phyloP scores from a whole-genome alignment of 2,113 vertebrate genomes.

The Propithecus coquereli region DNA sequence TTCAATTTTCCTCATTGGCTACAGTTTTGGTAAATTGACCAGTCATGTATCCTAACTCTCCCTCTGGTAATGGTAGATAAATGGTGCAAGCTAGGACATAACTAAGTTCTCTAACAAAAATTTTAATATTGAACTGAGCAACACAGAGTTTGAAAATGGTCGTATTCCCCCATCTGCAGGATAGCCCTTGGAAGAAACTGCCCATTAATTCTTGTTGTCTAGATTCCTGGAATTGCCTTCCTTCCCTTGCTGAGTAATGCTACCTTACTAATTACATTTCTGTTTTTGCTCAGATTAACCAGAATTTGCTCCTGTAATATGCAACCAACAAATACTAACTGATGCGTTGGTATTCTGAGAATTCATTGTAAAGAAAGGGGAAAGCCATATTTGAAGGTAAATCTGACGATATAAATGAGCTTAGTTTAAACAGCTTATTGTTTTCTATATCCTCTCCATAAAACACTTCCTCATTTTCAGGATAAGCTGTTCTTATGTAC shows the following conservation, averaged over 20 bases:
- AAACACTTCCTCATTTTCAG: background rate
- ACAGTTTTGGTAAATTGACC: background rate
- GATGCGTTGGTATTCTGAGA: background rate
- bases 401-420: background rate
- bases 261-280: background rate
- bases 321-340: background rate
- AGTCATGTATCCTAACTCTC: background rate
- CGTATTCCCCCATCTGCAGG: background rate
- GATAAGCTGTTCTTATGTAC: background rate
- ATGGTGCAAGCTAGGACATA: background rate
- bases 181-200: background rate
- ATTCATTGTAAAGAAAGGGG: background rate
- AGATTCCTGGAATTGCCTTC: background rate
- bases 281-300: background rate
- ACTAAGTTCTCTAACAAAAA: background rate
- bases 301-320: background rate
- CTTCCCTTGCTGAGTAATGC: background rate
- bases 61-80: background rate
- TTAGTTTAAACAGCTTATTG: background rate
- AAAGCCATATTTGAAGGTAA: background rate
- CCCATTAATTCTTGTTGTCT: background rate
- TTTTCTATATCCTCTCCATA: background rate
- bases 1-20: background rate
- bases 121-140: background rate
- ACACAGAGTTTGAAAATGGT: background rate